Conservation (phyloP, 1,140 invertebrate species). For the Aradophagus sp. region DNA sequence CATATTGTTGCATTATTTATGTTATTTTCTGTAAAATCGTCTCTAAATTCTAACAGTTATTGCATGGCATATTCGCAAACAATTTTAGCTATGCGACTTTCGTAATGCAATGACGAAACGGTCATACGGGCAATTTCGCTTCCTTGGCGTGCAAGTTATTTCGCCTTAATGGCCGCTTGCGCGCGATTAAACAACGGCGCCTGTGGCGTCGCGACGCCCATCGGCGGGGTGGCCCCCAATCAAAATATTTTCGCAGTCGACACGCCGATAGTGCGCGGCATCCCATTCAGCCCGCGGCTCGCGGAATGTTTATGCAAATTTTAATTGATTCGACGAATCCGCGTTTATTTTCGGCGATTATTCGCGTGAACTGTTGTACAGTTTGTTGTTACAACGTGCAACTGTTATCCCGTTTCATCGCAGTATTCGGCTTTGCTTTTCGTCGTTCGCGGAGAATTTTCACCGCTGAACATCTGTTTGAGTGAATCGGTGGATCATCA, state of each 20-base stretch:
- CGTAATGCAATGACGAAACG: not conserved
- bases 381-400: slow-evolving; percentile 28
- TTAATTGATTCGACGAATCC: slow-evolving; percentile 50
- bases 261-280: slow-evolving; percentile 31
- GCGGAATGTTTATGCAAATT: slow-evolving; percentile 44
- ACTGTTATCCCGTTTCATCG: no score
- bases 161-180: slow-evolving; percentile 13
- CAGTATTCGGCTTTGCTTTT: not conserved
- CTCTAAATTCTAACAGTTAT: no score
- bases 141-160: slow-evolving; percentile 23
- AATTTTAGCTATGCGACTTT: not conserved
- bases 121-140: slow-evolving; percentile 15
- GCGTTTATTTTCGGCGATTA: slow-evolving; percentile 43
- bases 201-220: slow-evolving; percentile 44
- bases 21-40: no score
- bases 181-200: slow-evolving; percentile 27
- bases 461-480: no score
- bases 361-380: slow-evolving; percentile 3
- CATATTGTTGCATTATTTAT: no score
- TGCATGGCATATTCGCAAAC: no score
- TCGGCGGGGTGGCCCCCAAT: slow-evolving; percentile 39
- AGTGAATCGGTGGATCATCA: no score
- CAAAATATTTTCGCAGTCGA: slow-evolving; percentile 49
- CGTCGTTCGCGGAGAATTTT: no score
- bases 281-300: slow-evolving; percentile 25